Conservation (phyloP, 2,113 vertebrate genomes). For the Chaetodon auriga region DNA sequence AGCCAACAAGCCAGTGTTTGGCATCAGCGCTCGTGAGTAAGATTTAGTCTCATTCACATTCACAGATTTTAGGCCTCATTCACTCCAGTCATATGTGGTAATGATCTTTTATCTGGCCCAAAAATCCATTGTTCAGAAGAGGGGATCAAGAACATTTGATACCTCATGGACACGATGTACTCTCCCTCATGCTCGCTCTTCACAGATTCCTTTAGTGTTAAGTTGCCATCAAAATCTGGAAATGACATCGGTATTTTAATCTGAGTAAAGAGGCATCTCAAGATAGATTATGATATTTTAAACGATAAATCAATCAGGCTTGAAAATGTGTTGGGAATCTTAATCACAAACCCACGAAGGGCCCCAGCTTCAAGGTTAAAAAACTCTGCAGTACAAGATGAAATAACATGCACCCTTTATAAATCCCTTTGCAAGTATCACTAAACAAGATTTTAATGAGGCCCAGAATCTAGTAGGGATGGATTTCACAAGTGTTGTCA, state of each 20-base stretch:
- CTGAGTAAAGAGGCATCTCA: not conserved
- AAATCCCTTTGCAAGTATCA: not conserved
- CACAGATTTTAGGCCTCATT: too few species aligned
- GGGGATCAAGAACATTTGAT: not conserved
- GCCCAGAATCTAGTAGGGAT: not conserved
- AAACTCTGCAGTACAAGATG: not conserved
- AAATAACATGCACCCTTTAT: not conserved
- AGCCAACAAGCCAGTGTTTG: too few species aligned
- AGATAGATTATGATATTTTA: not conserved
- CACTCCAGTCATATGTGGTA: not conserved
- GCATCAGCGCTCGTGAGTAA: too few species aligned
- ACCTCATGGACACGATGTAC: not conserved
- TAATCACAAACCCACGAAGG: not conserved
- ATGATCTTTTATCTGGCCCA: not conserved
- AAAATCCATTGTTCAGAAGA: not conserved
- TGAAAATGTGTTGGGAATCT: not conserved
- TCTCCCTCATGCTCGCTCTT: too few species aligned
- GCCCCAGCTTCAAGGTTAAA: not conserved
- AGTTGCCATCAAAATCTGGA: not conserved
- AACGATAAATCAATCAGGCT: not conserved
- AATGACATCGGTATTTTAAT: not conserved
- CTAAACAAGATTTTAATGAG: constrained; percentile 27
- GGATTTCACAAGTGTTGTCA: constrained; percentile 27
- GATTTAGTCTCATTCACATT: not conserved
- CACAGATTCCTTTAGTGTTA: not conserved